Evolutionary conservation across 2,797 vertebrate species (phyloP), one percentile per base, ranked within the genome.

Genomic region (Hyperoplus lanceolatus): DNA sequence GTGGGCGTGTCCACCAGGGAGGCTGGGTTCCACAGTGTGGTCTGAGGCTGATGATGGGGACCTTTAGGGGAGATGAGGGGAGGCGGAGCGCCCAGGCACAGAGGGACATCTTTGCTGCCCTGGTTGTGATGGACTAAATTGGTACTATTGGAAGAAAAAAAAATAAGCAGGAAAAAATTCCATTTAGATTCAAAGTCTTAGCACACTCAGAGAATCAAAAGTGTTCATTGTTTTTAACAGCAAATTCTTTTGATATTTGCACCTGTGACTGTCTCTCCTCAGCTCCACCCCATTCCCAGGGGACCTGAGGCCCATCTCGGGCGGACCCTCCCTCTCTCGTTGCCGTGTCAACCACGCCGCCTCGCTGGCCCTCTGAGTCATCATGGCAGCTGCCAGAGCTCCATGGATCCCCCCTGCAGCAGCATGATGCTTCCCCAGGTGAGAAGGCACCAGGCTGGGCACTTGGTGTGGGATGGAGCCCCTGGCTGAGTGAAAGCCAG

Each of bases 21-120:
- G 50, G 97, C 96, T 0, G 97, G 97, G 88, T 97, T 97, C 97
- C 97, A 98, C 81, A 97, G 95, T 16, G 96, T 95, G 0, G 96
- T 94, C n/a, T 95, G 95, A 93, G 94, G 89, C 4, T 75, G 73
- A 48, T 90, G 87, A 73, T 91, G 81, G 50, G 79, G 68, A 60
- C 84, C 84, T 88, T 93, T 94, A 0, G 94, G 94, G 62, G 94
- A 94, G 75, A 98, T 97, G 62, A 97, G 96, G 0, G 97, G 97
- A 0, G 97, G 97, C 1, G 97, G 97, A 0, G 96, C 96, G 0
- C 97, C 96, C 0, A 97, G 96, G 89, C 95, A 95, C 79, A 95
- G 95, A 0, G 92, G 85, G 0, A 45, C 15, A 16, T 94, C 94
- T 83, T 91, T 93, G 82, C 71, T 90, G 60, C 77, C 59, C 12